Base-by-base conservation (phyloP, 2,113 vertebrate genomes). In the Pseudonaja textilis region DNA sequence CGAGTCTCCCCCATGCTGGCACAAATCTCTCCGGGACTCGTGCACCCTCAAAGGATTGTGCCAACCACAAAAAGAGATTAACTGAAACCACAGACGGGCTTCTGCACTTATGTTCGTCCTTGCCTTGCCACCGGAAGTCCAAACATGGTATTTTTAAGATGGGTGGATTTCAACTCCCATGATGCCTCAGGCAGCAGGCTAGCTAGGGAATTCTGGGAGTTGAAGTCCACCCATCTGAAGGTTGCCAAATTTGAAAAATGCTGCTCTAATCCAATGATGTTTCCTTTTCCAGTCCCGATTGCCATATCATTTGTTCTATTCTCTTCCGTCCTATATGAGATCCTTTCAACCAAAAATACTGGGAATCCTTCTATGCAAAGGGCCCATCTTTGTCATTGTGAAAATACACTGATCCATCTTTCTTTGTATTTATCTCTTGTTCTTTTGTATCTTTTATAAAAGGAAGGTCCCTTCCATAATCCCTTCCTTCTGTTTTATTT, bases 401-500 rank as follows among this genome's bases (percentile, higher is more conserved):
- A 52, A 45, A 56, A 42, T 89, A 20, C 26, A 39, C 10, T 89
- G 39, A 22, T 50, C 9, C 45, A 42, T 25, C n/a, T 85, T 89
- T 18, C 3, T 29, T 92, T 59, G 42, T 34, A 20, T 59, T 59
- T 39, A 69, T 54, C 85, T 59, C 26, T 34, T 52, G 23, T 7
- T n/a, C 42, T 34, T 86, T 16, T 85, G 29, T 20, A 5, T 47
- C 34, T 34, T 22, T 39, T 50, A n/a, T n/a, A 50, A 47, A 45
- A 94, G 85, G 12, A 93, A 95, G 94, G 85, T 91, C 14, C 42
- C 34, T 56, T 95, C 95, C 90, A 39, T 92, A 93, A 34, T 29
- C 55, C 4, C 50, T 96, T 93, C 0, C 26, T 56, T 86, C 61
- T 64, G 55, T 90, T 64, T 56, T 10, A 23, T 45, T 89, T 10